Evolutionary conservation across 92 coral and sea anemone genomes (phyloP).

Genomic region (Isaurus tuberculatus): DNA sequence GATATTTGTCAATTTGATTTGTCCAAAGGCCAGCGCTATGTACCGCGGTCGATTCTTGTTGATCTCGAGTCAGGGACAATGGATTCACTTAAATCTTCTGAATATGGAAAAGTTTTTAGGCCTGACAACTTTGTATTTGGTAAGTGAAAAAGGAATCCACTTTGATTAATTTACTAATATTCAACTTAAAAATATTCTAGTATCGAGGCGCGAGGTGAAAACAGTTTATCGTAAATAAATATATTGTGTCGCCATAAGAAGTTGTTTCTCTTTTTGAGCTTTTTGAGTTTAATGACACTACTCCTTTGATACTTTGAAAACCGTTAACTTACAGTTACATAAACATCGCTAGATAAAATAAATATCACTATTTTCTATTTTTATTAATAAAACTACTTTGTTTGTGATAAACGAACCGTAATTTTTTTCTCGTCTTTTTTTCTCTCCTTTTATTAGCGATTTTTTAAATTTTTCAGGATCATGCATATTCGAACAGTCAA

Average conservation of each 20-base stretch:
- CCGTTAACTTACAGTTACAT: background rate
- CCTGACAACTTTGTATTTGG: conserved; percentile 97
- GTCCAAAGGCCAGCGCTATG: conserved; percentile 78
- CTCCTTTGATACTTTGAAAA: background rate
- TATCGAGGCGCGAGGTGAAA: background rate
- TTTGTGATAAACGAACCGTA: background rate
- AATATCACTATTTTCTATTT: background rate
- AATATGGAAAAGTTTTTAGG: conserved; percentile 82
- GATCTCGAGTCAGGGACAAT: conserved; percentile 95
- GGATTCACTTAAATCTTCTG: conserved; percentile 88
- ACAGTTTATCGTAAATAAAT: too few relatives aligned
- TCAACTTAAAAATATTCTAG: conserved; percentile 4
- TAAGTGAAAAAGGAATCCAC: conserved; percentile 45
- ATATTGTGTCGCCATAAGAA: too few relatives aligned
- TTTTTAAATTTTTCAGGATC: too few relatives aligned
- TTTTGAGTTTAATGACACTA: too few relatives aligned
- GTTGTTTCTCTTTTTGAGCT: too few relatives aligned
- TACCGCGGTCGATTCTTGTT: conserved; percentile 88
- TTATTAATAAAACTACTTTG: background rate
- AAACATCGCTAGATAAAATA: background rate
- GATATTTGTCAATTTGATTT: conserved; percentile 10
- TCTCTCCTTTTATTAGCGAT: too few relatives aligned
- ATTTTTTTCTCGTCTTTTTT: background rate
- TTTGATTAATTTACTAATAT: background rate
- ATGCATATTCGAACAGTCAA: too few relatives aligned